A percentile compares a stretch with the other conserved stretches of the same genome.
These are phyloP conservation scores for Ia io DNA, from an alignment of 2,113 vertebrate species.

Conservation along the genomic window DNA sequence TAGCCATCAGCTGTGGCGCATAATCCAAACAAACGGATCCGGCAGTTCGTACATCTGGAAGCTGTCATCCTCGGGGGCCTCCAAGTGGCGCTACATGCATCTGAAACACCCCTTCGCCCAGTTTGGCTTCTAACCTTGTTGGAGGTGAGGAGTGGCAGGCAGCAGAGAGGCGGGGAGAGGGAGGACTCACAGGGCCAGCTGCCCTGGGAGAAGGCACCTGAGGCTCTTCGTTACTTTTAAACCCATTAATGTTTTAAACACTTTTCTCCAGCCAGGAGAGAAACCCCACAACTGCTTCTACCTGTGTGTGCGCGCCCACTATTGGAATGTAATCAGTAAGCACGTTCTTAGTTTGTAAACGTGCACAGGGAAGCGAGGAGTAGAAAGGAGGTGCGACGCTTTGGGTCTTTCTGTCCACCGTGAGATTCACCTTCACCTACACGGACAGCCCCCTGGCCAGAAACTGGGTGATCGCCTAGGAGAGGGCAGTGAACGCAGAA, in stretches of 20 bases:
- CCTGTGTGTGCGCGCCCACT: not conserved
- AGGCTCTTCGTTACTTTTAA: not conserved
- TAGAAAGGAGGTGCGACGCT: not conserved
- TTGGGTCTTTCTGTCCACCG: not conserved
- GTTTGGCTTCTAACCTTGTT: conserved; percentile 51
- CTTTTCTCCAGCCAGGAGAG: not conserved
- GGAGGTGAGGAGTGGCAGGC: conserved; percentile 41
- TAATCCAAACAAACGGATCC: conserved; percentile 95
- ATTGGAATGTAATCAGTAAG: not conserved
- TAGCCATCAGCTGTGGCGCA: conserved; percentile 91
- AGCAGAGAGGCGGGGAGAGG: not conserved
- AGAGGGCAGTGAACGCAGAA: not conserved
- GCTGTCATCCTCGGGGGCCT: conserved; percentile 88
- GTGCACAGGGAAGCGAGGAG: not conserved
- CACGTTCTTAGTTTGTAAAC: not conserved
- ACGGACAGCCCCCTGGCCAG: not conserved
- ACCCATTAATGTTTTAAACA: not conserved
- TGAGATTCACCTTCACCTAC: not conserved
- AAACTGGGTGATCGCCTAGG: not conserved
- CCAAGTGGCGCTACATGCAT: conserved; percentile 74
- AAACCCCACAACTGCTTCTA: not conserved
- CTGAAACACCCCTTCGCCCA: conserved; percentile 72
- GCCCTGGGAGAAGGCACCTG: not conserved
- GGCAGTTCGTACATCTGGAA: conserved; percentile 92
- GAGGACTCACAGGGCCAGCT: not conserved